A percentile compares a stretch with the other conserved stretches of the same genome.
Evolutionary conservation across 92 coral and sea anemone species (phyloP).

Genomic region (Epizoanthus stellaris): DNA sequence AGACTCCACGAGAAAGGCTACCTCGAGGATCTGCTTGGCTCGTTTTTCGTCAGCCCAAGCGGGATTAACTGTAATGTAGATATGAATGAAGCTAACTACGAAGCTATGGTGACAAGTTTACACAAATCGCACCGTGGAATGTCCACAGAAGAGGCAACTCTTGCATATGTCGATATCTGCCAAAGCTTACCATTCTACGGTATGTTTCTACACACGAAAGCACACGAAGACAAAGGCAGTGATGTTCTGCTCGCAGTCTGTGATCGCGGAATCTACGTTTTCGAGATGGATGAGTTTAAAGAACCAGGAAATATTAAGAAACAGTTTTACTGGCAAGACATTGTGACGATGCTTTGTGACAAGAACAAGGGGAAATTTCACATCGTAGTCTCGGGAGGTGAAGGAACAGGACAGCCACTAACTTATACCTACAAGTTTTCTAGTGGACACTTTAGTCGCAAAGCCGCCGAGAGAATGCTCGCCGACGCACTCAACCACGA

Average conservation of each 20-base stretch:
- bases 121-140: constrained; percentile 89
- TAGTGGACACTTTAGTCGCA: constrained; percentile 77
- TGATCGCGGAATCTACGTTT: constrained; percentile 70
- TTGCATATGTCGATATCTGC: constrained; percentile 76
- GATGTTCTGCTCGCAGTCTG: constrained; percentile 72
- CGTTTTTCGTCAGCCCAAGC: constrained; percentile 83
- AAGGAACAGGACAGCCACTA: constrained; percentile 5
- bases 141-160: constrained; percentile 73
- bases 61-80: constrained; percentile 84
- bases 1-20: constrained; percentile 81
- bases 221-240: constrained; percentile 65
- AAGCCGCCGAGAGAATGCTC: constrained; percentile 78
- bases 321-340: constrained; percentile 74
- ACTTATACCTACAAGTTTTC: constrained; percentile 59
- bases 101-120: constrained; percentile 73
- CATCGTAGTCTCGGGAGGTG: constrained; percentile 26
- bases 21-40: constrained; percentile 83
- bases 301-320: constrained; percentile 77
- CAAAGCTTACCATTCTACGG: constrained; percentile 71
- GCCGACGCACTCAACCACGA: constrained; percentile 77
- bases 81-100: constrained; percentile 75
- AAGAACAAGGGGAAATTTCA: constrained; percentile 72
- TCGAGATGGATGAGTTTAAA: constrained; percentile 58
- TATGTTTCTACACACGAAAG: constrained; percentile 72
- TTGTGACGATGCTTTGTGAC: constrained; percentile 70